phyloP scores from a whole-genome alignment of 2,113 vertebrate species.

The Prionailurus viverrinus region DNA sequence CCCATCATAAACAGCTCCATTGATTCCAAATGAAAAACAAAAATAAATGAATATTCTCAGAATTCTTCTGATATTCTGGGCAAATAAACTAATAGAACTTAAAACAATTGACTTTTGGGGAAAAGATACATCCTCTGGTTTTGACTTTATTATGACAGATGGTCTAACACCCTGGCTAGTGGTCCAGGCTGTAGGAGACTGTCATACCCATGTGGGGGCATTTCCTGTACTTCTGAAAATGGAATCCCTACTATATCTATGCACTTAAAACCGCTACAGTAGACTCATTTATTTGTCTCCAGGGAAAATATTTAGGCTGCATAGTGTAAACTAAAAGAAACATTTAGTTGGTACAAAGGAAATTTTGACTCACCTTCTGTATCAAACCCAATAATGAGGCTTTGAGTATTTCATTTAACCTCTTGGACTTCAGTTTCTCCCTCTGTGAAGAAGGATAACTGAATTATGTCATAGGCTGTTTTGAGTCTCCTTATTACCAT shows the following conservation, averaged over 20 bases:
- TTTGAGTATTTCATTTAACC: not conserved
- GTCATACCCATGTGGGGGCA: not conserved
- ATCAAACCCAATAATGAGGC: not conserved
- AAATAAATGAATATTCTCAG: not conserved
- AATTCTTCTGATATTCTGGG: not conserved
- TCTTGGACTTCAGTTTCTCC: not conserved
- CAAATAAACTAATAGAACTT: not conserved
- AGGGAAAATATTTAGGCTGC: not conserved
- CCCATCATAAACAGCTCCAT: not conserved
- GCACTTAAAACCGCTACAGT: not conserved
- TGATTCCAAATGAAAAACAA: not conserved
- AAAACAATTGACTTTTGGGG: not conserved
- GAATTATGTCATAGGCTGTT: not conserved
- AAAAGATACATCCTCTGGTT: not conserved
- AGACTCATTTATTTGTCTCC: not conserved
- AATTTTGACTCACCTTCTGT: not conserved
- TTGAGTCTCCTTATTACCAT: not conserved
- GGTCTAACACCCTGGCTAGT: not conserved
- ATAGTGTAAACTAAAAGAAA: not conserved
- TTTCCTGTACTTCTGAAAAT: not conserved
- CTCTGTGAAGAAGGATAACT: not conserved
- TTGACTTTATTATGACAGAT: not conserved
- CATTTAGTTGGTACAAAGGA: not conserved
- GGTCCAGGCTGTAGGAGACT: not conserved
- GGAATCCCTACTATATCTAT: not conserved